phyloP scores from a whole-genome alignment of 1,140 invertebrate species.

The Saccostrea glomerata region DNA sequence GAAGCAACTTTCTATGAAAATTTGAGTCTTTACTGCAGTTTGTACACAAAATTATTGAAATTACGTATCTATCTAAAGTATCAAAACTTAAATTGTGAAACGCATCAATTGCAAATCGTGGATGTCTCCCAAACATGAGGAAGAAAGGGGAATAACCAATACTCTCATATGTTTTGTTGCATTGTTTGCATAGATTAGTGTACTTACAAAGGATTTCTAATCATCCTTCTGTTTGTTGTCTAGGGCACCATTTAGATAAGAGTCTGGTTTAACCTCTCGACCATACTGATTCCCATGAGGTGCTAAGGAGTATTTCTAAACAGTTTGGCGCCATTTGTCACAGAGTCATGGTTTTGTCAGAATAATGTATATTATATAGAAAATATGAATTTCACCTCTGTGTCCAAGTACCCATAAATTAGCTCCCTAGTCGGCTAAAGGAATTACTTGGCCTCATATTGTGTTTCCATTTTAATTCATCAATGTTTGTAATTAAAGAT shows the following conservation, averaged over 20 bases:
- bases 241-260: too few relatives aligned
- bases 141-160: conserved; percentile 56
- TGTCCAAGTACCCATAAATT: too few relatives aligned
- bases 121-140: conserved; percentile 59
- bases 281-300: not conserved
- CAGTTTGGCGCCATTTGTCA: too few relatives aligned
- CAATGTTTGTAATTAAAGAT: too few relatives aligned
- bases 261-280: too few relatives aligned
- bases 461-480: too few relatives aligned
- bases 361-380: too few relatives aligned
- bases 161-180: conserved; percentile 51
- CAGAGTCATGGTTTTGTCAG: too few relatives aligned
- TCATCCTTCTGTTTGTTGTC: not conserved
- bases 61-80: not conserved
- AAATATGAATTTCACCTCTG: too few relatives aligned
- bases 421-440: too few relatives aligned
- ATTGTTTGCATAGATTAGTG: conserved; percentile 60
- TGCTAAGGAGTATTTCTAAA: conserved; percentile 32
- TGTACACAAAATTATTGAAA: not conserved
- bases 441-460: too few relatives aligned
- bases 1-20: conserved; percentile 44
- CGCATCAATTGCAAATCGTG: conserved; percentile 54
- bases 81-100: conserved; percentile 34
- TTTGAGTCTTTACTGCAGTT: conserved; percentile 28
- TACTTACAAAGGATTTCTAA: conserved; percentile 27